Base-by-base conservation (phyloP, 2,797 vertebrate species). In the Furcifer pardalis region DNA sequence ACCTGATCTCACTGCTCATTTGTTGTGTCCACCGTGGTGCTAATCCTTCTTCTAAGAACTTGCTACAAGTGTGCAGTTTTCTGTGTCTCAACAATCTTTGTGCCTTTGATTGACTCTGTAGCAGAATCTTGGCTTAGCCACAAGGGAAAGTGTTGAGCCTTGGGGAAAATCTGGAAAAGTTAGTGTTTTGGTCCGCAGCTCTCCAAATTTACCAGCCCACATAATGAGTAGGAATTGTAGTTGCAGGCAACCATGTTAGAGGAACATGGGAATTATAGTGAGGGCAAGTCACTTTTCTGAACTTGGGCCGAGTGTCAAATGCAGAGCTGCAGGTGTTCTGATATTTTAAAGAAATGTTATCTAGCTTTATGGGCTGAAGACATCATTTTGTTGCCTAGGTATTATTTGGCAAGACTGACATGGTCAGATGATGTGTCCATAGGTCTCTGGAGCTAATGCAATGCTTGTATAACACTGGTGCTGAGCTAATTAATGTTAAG, bases 41-140 rank as follows among this genome's bases (percentile, higher is more conserved):
- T 83, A 77, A 83, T 66, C 60, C 32, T 30, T 77, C 68, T 68
- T 77, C 68, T 68, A 68, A 68, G 68, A 69, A 59, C 19, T 44
- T 81, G 37, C 46, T 44, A 52, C 46, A 59, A 77, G 3, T 2
- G 13, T 27, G 37, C 44, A 77, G 35, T 25, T 42, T 4, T 83
- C 63, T 77, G 35, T 56, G 73, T 32, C 74, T 77, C 21, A n/a
- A 60, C 37, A 69, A 69, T 44, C 23, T 21, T 60, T 60, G 49
- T 69, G 65, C 37, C 46, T 77, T 66, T 66, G 52, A 69, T 83
- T 83, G 37, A 27, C 74, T 77, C 73, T 19, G 10, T 68, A 35
- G 32, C 59, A 37, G 59, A 10, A 3, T 35, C 75, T 77, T 69
- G 82, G 62, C 62, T 83, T 59, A 9, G 21, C 30, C 10, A 12